phyloP scores from a whole-genome alignment of 2,797 vertebrate species.

The Manis javanica region DNA sequence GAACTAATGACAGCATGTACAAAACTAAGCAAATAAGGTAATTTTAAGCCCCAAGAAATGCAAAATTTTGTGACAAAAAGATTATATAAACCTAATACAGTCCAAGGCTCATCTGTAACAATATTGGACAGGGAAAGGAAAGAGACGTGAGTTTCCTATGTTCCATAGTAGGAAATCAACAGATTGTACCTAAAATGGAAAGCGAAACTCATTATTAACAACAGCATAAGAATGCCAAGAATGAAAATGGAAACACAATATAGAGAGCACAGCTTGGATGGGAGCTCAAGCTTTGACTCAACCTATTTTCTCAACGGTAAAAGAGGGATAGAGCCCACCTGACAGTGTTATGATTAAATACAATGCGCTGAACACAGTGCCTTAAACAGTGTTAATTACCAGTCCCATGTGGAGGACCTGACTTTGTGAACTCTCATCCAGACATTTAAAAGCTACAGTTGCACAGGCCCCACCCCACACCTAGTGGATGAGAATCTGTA shows the following conservation, averaged over 20 bases:
- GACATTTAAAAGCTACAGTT: not conserved
- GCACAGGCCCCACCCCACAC: not conserved
- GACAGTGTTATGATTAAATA: not conserved
- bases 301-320: not conserved
- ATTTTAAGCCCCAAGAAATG: not conserved
- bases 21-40: constrained; percentile 18
- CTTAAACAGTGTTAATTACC: not conserved
- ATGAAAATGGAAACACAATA: not conserved
- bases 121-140: not conserved
- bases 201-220: not conserved
- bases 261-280: not conserved
- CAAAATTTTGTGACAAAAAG: not conserved
- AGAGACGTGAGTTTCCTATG: not conserved
- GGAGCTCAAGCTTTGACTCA: not conserved
- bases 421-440: not conserved
- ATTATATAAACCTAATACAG: not conserved
- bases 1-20: not conserved
- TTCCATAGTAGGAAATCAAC: not conserved
- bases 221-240: not conserved
- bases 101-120: not conserved
- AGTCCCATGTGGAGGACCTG: not conserved
- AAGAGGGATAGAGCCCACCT: not conserved
- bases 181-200: not conserved
- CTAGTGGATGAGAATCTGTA: not conserved
- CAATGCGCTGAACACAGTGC: not conserved